Percentiles rank a stretch among this genome's conserved stretches.
These are phyloP conservation scores for Pristionchus fissidentatus DNA, from an alignment of 2,888 invertebrate species.

Conservation along the genomic window DNA sequence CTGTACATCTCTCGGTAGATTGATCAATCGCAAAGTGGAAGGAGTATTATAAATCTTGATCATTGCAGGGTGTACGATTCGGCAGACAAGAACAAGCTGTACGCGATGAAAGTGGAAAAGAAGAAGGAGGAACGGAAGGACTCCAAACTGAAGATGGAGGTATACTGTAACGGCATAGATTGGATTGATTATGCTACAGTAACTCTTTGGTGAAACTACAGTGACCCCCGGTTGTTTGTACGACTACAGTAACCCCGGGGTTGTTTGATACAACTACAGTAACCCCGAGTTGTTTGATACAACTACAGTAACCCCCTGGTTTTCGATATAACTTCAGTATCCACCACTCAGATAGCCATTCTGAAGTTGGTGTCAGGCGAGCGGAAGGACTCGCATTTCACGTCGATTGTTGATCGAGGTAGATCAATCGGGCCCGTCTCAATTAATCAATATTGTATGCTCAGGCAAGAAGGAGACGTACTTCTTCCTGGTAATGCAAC, in stretches of 20 bases:
- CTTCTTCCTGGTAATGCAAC: constrained; percentile 69
- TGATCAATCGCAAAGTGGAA: no score
- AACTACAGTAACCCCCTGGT: neutral
- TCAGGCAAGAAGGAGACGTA: constrained; percentile 48
- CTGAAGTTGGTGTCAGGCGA: constrained; percentile 61
- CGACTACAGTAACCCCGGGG: no score
- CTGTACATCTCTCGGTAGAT: neutral
- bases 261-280: neutral
- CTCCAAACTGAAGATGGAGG: constrained; percentile 71
- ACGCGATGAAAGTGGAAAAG: constrained; percentile 71
- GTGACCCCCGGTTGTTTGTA: neutral
- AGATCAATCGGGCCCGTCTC: constrained; percentile 10
- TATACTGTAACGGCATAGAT: constrained; percentile 1
- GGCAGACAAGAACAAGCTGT: constrained; percentile 36
- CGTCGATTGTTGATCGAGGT: constrained; percentile 65
- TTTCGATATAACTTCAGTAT: neutral
- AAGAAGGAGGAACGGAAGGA: constrained; percentile 64
- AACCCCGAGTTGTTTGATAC: neutral
- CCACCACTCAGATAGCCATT: constrained; percentile 58
- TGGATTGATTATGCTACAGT: neutral
- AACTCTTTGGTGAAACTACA: neutral
- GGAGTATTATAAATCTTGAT: neutral
- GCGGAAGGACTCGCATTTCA: constrained; percentile 61
- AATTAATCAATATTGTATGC: neutral
- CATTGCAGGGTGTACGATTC: constrained; percentile 19